Evolutionary conservation across 2,113 vertebrate genomes (phyloP), one percentile per base, ranked within the genome.

Genomic region (Triplophysa dalaica): DNA sequence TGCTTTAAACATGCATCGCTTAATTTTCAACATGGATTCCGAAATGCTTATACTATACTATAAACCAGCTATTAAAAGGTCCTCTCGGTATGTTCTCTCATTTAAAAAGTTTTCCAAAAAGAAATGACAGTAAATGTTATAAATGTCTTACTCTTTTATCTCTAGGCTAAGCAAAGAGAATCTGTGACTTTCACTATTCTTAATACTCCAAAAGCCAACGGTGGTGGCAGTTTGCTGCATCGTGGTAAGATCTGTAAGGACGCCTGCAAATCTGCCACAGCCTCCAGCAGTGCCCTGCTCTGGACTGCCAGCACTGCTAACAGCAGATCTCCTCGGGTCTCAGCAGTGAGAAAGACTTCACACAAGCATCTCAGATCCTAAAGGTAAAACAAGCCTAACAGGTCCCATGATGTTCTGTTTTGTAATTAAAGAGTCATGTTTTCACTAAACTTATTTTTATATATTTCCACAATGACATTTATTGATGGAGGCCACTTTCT

Each of bases 161-260:
- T 80, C 6, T 69, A 94, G 92, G 86, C 82, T 69, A 83, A 92
- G 4, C 90, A 91, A 43, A 94, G 93, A 24, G 89, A 95, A 87
- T 94, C 95, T 0, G 90, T 93, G 90, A 88, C 93, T 0, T 98
- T 96, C 86, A 90, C 79, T 17, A 93, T 97, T 52, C 92, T 95
- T 1, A 98, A 96, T 88, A 98, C 95, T 0, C 96, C 96, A 0
- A 94, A 89, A 82, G 90, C 81, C 29, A 88, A 86, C 24, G 77
- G 91, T 4, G 56, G 60, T 3, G 91, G 91, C 11, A 94, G 85
- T 85, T 89, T 94, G 14, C 87, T 97, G n/a, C 93, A 92, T 86
- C 93, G 93, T 29, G 89, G 92, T 0, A 95, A 94, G 75, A 93
- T 94, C 24, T 87, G 89, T 5, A 82, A 82, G 62, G 90, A 90